Base-by-base conservation (phyloP, 2,888 invertebrate genomes). In the Oxystoma pomonae region DNA sequence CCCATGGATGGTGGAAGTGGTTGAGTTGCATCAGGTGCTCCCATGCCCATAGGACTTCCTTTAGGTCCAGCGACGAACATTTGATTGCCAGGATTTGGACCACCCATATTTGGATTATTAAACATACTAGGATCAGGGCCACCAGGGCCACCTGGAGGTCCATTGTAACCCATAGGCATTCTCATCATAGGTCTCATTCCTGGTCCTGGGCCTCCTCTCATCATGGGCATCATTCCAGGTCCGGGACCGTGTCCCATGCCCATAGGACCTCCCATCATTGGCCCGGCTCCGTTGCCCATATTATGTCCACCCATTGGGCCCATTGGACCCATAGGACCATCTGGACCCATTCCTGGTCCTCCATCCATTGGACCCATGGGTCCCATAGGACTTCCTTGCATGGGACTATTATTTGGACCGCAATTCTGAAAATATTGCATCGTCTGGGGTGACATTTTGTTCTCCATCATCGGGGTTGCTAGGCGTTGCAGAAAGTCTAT, bases 401-500 rank as follows among this genome's bases (percentile, higher is more conserved):
- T 83, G 1, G 80, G 81, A 12, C 81, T 80, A 65, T 80, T 83
- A 65, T 82, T 83, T 17, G 83, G 82, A 71, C 84, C 83, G 69
- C 84, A 83, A 67, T 85, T 84, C 1, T 87, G 87, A 81, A 92
- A 92, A 81, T 92, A 92, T 65, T 89, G 90, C 71, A 91, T 83
- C 75, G 88, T 84, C 80, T 75, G 82, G 70, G 86, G 86, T 68
- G 83, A 88, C 84, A 90, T 88, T 78, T 88, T 88, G 20, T 56
- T 51, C 65, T 89, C 88, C 74, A 85, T 86, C 80, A 92, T 85
- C 0, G 96, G 95, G 78, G 92, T 92, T 18, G 94, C 90, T 74
- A 92, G 95, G 64, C 95, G 86, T 73, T 93, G 94, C 62, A 96
- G 82, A 81, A 96, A 96, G 74, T 96, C 94, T 68, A 96, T 83